Evolutionary conservation across 92 coral and sea anemone genomes (phyloP), one percentile per base, ranked within the genome.

Genomic region (Epizoanthus scotinus): DNA sequence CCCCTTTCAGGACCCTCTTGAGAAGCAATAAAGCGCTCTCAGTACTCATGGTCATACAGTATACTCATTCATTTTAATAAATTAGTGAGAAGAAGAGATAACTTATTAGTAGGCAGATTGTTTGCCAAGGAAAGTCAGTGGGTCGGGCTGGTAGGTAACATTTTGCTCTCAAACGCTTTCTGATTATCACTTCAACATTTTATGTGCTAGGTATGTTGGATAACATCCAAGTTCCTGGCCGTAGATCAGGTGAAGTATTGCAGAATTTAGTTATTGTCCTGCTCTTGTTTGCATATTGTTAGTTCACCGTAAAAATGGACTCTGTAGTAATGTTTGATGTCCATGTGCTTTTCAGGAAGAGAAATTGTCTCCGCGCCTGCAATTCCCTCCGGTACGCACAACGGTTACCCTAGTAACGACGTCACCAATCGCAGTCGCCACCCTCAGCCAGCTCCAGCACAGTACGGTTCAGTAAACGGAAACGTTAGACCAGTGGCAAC

Each of bases 401-500:
- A 36, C 34, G 56, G n/a, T 0, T 75, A 75, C 56, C 81, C 69
- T 3, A 59, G 44, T 10, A 59, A 59, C 59, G 69, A 36, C 81
- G 69, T 38, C 56, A 75, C 57, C 59, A 21, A 75, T 58, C 67
- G 57, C 55, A 13, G 55, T 22, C 81, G 42, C 54, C 59, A 34
- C 57, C 81, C 81, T 20, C 66, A 31, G 12, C 65, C 47, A 8
- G 38, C 21, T 34, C 52, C 79, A 26, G 79, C n/a, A 17, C 79
- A 73, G 42, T 53, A 73, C 38, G 81, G 69, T 36, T 40, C 81
- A 12, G 81, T 75, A 20, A 75, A 66, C 18, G 55, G 59, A 10
- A 75, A 75, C 26, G 81, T 75, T 15, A 36, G 69, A 58, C 81
- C 81, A 22, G 53, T 75, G 57, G 60, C 81, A 14, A 59, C 81